phyloP scores from a whole-genome alignment of 2,113 vertebrate species.

The Naja naja region DNA sequence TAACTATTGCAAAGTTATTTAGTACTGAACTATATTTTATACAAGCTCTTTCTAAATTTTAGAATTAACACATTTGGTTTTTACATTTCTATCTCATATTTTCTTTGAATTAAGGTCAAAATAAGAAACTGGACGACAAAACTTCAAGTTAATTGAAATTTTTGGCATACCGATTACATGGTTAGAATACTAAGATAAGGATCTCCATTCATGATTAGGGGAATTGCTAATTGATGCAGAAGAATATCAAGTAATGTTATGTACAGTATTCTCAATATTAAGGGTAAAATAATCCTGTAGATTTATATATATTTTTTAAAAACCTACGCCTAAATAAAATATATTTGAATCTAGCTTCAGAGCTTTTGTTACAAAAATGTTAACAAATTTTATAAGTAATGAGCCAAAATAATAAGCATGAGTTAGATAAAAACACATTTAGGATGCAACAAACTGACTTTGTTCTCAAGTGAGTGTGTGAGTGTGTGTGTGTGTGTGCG shows the following conservation, averaged over 20 bases:
- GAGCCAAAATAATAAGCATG: neutral
- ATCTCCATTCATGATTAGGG: neutral
- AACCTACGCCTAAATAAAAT: too few relatives aligned
- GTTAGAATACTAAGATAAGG: slow-evolving; percentile 2
- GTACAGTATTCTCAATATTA: slow-evolving; percentile 13
- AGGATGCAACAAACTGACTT: neutral
- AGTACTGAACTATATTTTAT: neutral
- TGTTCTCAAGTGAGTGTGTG: too few relatives aligned
- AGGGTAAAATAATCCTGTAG: neutral
- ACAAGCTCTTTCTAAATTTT: neutral
- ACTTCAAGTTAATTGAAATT: slow-evolving; percentile 26
- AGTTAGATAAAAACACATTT: neutral
- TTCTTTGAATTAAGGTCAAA: slow-evolving; percentile 8
- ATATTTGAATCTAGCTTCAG: slow-evolving; percentile 15
- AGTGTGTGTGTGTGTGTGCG: too few relatives aligned
- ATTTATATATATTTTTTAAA: neutral
- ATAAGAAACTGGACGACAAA: slow-evolving; percentile 27
- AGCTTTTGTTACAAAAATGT: neutral
- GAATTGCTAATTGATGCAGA: neutral
- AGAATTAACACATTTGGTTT: neutral
- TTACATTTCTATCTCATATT: neutral
- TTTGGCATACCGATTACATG: slow-evolving; percentile 5
- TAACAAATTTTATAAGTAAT: neutral
- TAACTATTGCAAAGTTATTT: neutral
- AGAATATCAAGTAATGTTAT: slow-evolving; percentile 32